These are phyloP conservation scores for Rapana venosa DNA, from an alignment of 2,888 invertebrate species.

Conservation along the genomic window DNA sequence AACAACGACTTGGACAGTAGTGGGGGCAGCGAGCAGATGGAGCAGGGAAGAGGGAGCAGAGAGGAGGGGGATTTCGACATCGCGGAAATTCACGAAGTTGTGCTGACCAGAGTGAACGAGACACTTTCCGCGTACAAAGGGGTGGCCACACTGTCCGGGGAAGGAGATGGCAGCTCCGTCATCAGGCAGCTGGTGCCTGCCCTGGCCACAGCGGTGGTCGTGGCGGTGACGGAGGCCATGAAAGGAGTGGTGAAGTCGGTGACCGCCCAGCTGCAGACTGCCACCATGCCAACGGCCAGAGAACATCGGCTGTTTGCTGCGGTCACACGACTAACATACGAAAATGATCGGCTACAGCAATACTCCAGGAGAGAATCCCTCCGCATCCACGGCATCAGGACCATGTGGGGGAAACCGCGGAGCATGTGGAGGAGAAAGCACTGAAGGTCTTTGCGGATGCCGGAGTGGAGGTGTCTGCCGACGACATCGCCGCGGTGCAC, in stretches of 20 bases:
- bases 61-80: too few relatives aligned
- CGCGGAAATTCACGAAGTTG: too few relatives aligned
- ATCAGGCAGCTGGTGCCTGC: neutral
- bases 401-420: constrained; percentile 7
- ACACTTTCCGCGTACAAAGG: neutral
- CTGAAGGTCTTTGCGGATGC: neutral
- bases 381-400: neutral
- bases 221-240: neutral
- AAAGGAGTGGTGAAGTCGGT: neutral
- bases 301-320: neutral
- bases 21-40: too few relatives aligned
- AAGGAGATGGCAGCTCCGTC: neutral
- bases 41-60: too few relatives aligned
- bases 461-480: neutral
- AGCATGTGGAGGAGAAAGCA: neutral
- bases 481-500: neutral
- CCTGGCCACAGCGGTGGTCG: neutral
- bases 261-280: neutral
- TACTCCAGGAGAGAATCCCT: neutral
- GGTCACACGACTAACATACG: neutral
- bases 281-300: too few relatives aligned
- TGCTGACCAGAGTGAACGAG: neutral
- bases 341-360: neutral
- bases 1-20: too few relatives aligned
- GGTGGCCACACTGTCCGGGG: neutral